Evolutionary conservation across 30 jellyfish, hydroid and myxozoan genomes (phyloP).

Genomic region (Phacellophora camtschatica): DNA sequence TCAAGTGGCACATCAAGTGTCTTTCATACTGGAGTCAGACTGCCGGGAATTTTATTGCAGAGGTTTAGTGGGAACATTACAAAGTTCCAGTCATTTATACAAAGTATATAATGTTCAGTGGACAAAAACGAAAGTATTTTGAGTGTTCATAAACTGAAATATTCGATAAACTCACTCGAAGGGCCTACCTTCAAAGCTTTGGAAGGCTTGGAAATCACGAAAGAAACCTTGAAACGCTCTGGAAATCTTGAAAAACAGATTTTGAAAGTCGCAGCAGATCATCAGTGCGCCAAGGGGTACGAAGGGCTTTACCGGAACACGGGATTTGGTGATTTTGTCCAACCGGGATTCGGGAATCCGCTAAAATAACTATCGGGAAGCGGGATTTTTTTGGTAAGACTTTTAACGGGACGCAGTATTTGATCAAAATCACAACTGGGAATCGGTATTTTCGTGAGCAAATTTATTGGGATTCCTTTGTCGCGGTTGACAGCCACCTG

Average conservation of each 20-base stretch:
- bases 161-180: conserved; percentile 22
- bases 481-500: too few species aligned
- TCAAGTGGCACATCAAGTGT: too few species aligned
- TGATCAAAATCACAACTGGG: too few species aligned
- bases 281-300: conserved; percentile 13
- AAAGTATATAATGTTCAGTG: not conserved
- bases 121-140: conserved; percentile 4
- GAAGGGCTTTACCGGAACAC: too few species aligned
- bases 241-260: conserved; percentile 13
- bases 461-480: too few species aligned
- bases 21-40: not conserved
- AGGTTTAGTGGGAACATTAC: conserved; percentile 53
- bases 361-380: too few species aligned
- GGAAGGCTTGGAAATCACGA: conserved; percentile 28
- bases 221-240: conserved; percentile 37
- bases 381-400: too few species aligned
- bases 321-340: too few species aligned
- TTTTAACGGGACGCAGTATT: too few species aligned
- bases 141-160: conserved; percentile 23
- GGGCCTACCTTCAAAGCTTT: conserved; percentile 39
- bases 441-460: too few species aligned
- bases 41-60: conserved; percentile 31
- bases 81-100: conserved; percentile 15
- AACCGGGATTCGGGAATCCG: too few species aligned
- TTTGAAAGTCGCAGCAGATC: conserved; percentile 23